Conservation (phyloP, 1,140 invertebrate genomes). For the Calosoma granatense region DNA sequence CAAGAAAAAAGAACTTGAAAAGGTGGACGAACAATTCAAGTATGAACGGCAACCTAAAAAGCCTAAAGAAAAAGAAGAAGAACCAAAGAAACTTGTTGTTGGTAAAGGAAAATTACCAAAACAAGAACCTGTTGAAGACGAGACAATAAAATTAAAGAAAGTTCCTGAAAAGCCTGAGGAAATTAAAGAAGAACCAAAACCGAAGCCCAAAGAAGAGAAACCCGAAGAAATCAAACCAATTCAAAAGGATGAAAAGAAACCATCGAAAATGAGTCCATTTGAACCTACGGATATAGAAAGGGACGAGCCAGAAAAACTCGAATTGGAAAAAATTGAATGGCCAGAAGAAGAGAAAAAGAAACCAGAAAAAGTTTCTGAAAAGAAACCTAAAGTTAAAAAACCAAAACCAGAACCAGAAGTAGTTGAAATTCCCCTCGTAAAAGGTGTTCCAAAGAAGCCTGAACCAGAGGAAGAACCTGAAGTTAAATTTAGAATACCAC, state of each 20-base stretch:
- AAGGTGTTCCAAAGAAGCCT: constrained; percentile 42
- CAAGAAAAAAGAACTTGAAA: constrained; percentile 18
- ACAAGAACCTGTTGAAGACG: constrained; percentile 33
- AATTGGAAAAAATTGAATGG: constrained; percentile 31
- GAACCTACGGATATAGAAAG: constrained; percentile 16
- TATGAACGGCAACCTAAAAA: constrained; percentile 26
- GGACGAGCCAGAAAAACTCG: constrained; percentile 30
- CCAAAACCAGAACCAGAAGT: constrained; percentile 43
- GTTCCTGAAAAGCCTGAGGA: constrained; percentile 34
- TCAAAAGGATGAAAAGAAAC: constrained; percentile 20
- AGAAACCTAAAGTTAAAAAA: constrained; percentile 37
- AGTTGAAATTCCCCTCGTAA: constrained; percentile 38
- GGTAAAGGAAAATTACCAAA: constrained; percentile 42
- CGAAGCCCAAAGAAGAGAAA: constrained; percentile 26
- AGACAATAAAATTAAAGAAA: constrained; percentile 37
- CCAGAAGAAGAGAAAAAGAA: constrained; percentile 35
- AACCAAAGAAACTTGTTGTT: constrained; percentile 39
- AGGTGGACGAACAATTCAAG: constrained; percentile 19
- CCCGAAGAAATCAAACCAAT: constrained; percentile 25
- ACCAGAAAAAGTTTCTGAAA: constrained; percentile 31
- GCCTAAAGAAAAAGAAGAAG: constrained; percentile 33
- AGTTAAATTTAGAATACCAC: constrained; percentile 46
- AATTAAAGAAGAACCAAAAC: constrained; percentile 23
- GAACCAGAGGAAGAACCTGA: constrained; percentile 40
- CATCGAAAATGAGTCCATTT: constrained; percentile 14